These are phyloP conservation scores for Ephestia elutella DNA, from an alignment of 1,140 invertebrate species.

Conservation along the genomic window DNA sequence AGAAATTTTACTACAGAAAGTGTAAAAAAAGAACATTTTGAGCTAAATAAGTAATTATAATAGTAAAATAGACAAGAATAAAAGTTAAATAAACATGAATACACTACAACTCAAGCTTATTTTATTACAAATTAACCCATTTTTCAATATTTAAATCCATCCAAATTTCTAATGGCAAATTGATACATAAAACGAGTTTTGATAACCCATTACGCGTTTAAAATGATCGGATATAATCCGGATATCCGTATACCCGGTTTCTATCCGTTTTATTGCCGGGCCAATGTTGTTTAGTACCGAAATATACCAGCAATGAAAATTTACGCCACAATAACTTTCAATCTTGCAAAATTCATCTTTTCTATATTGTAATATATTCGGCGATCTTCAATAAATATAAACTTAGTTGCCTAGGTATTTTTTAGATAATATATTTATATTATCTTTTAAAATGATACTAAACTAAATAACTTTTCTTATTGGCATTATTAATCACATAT, in stretches of 20 bases:
- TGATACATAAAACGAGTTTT: neutral
- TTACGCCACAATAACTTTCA: slow-evolving; percentile 1
- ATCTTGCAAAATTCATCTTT: neutral
- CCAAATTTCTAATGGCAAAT: neutral
- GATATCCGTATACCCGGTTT: neutral
- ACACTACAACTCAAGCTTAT: no score
- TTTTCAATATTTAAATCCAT: neutral
- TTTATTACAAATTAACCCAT: neutral
- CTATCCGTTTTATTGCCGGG: neutral
- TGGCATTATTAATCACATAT: no score
- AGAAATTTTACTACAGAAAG: no score
- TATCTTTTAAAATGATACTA: no score
- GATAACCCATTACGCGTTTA: neutral
- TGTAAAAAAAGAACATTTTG: no score
- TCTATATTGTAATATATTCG: neutral
- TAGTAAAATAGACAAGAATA: no score
- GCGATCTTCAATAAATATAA: no score
- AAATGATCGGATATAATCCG: slow-evolving; percentile 2
- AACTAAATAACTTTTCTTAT: no score
- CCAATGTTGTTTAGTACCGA: neutral
- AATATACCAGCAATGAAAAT: neutral
- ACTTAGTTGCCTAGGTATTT: no score
- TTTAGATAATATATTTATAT: no score
- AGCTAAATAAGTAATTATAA: no score
- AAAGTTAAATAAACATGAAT: no score